Conservation (phyloP, 2,888 invertebrate genomes). For the Chloroclystis v-ata region DNA sequence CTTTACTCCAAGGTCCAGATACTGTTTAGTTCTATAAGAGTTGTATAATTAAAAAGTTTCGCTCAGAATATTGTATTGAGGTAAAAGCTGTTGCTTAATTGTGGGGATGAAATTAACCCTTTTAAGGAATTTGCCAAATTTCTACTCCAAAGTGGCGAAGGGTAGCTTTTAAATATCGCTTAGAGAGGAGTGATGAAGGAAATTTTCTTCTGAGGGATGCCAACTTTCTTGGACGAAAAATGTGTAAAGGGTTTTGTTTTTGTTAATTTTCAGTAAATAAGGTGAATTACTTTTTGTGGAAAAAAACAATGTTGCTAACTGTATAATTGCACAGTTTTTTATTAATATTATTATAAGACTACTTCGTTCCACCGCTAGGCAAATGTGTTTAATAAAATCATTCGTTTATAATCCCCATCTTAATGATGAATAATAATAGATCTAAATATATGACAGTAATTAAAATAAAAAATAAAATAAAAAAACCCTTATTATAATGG, state of each 20-base stretch:
- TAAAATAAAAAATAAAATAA: too few relatives aligned
- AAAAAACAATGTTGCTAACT: too few relatives aligned
- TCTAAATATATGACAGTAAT: too few relatives aligned
- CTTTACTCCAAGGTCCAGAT: background rate
- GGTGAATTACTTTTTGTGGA: too few relatives aligned
- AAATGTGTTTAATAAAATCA: too few relatives aligned
- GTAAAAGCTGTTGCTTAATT: slow-evolving; percentile 15
- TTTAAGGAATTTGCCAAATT: slow-evolving; percentile 5
- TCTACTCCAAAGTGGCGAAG: slow-evolving; percentile 1
- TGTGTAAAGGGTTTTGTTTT: background rate
- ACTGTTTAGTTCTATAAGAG: slow-evolving; percentile 25
- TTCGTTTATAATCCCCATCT: too few relatives aligned
- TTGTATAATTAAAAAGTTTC: slow-evolving; percentile 29
- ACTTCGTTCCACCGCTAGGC: too few relatives aligned
- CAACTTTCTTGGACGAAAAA: background rate
- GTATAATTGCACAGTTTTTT: too few relatives aligned
- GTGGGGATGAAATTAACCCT: slow-evolving; percentile 13
- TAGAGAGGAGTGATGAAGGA: background rate
- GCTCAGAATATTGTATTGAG: slow-evolving; percentile 17
- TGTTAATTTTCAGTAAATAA: background rate
- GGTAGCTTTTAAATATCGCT: slow-evolving; percentile 1
- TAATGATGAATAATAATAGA: too few relatives aligned
- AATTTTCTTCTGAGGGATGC: background rate
- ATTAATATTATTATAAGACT: too few relatives aligned
- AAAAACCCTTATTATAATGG: too few relatives aligned